Base-by-base conservation (phyloP, 2,888 invertebrate species). In the Conchocele bisecta region DNA sequence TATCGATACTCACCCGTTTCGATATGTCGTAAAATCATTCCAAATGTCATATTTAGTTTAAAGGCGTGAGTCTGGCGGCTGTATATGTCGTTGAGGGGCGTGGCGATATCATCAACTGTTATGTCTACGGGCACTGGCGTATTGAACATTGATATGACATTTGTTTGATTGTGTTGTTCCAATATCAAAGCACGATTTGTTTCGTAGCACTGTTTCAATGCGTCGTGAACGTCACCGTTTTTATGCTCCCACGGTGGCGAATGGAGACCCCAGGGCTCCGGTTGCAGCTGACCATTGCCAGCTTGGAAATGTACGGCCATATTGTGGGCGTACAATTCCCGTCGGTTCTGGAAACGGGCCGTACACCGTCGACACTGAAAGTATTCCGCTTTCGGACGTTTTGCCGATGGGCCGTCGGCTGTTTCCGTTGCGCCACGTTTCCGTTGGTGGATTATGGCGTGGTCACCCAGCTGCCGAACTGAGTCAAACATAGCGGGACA, bases 41-140 rank as follows among this genome's bases (percentile, higher is more conserved):
- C 65, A 17, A 65, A 65, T 2, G 56, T 9, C n/a, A 65, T 24
- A 42, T 65, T 65, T 15, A 65, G 29, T n/a, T 57, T 56, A 37
- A 65, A 65, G 22, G 65, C 65, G 57, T 65, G 65, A n/a, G 33
- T 46, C 39, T 58, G 64, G n/a, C 56, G 65, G 31, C 58, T 42
- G 50, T 65, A 65, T 17, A 65, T 65, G 4, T 51, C 65, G 15
- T 58, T 48, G 2, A 50, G 24, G 7, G 57, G 48, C 17, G 57
- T 35, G 26, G 50, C 50, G 11, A 58, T 57, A 31, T 65, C 54
- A 17, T 4, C 17, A 3, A 58, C 24, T n/a, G 41, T 41, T 44
- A 58, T 59, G n/a, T 44, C 66, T 33, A 51, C 42, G 24, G 41
- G 44, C 50, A 66, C 51, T 5, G 66, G 67, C 6, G 48, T 60